A percentile compares a stretch with the other conserved stretches of the same genome.
phyloP scores from a whole-genome alignment of 1,140 invertebrate genomes.

The Whitmania pigra region DNA sequence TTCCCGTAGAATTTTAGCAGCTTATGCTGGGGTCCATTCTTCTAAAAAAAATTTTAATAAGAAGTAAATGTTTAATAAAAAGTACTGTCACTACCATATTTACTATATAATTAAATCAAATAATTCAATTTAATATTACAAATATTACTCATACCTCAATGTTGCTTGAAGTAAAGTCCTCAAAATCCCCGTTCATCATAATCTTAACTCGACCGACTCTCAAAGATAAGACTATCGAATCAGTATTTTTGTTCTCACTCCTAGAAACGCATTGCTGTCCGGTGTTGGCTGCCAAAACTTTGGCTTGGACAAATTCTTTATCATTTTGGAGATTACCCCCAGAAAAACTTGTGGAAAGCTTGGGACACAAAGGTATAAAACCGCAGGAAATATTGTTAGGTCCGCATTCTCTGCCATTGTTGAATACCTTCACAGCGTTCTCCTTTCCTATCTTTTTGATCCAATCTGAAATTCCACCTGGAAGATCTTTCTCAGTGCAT shows the following conservation, averaged over 20 bases:
- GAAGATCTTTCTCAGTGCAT: constrained; percentile 9
- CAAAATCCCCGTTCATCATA: constrained; percentile 21
- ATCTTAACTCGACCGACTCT: constrained; percentile 8
- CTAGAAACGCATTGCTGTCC: constrained; percentile 17
- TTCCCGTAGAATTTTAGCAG: constrained; percentile 16
- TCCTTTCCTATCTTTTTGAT: neutral
- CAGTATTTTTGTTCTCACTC: constrained; percentile 14
- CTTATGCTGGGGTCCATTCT: constrained; percentile 15
- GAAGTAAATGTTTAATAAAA: too few species aligned
- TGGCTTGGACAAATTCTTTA: neutral
- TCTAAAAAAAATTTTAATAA: too few species aligned
- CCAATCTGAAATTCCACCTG: constrained; percentile 5
- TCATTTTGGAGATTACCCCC: neutral
- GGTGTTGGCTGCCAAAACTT: constrained; percentile 16
- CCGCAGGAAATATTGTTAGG: constrained; percentile 13
- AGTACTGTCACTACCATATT: neutral
- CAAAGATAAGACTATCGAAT: constrained; percentile 15
- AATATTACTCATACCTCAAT: constrained; percentile 1
- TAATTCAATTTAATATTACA: neutral
- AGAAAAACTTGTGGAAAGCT: neutral
- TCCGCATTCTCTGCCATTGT: constrained; percentile 17
- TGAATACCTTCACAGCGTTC: constrained; percentile 6
- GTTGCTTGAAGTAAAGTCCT: constrained; percentile 11
- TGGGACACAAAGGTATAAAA: constrained; percentile 15
- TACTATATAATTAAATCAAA: neutral